phyloP scores from a whole-genome alignment of 1,140 invertebrate species.

The Rhyacophila brunnea region DNA sequence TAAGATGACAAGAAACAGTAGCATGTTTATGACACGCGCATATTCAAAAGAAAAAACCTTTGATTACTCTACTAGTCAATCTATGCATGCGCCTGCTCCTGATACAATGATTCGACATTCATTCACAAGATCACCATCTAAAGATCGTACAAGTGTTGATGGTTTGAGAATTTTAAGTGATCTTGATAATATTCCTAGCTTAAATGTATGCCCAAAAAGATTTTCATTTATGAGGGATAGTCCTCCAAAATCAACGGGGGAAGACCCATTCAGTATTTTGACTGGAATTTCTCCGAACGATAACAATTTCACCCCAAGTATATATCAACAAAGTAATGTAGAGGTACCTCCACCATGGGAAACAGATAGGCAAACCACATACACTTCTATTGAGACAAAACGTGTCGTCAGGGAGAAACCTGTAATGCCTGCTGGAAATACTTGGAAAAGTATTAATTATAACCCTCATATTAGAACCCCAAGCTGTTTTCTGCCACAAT shows the following conservation, averaged over 20 bases:
- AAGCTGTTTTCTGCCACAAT: not conserved
- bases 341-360: conserved; percentile 20
- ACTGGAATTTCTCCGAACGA: conserved; percentile 29
- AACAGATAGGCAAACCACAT: not conserved
- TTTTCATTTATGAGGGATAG: conserved; percentile 32
- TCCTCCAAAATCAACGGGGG: conserved; percentile 10
- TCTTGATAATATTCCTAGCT: conserved; percentile 29
- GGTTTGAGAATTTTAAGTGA: conserved; percentile 30
- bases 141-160: conserved; percentile 15
- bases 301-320: not conserved
- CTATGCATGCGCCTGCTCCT: too few relatives aligned
- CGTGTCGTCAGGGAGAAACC: not conserved
- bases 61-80: too few relatives aligned
- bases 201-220: conserved; percentile 30
- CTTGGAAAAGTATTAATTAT: not conserved
- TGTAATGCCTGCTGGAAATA: not conserved
- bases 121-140: too few relatives aligned
- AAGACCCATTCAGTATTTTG: conserved; percentile 23
- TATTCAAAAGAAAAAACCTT: not conserved
- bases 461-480: not conserved
- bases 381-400: not conserved
- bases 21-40: too few relatives aligned
- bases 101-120: not conserved
- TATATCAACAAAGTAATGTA: conserved; percentile 2
- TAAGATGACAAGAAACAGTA: too few relatives aligned